A percentile compares a stretch with the other conserved stretches of the same genome.
These are phyloP conservation scores for Eubasilissa regina DNA, from an alignment of 1,140 invertebrate genomes.

Conservation along the genomic window DNA sequence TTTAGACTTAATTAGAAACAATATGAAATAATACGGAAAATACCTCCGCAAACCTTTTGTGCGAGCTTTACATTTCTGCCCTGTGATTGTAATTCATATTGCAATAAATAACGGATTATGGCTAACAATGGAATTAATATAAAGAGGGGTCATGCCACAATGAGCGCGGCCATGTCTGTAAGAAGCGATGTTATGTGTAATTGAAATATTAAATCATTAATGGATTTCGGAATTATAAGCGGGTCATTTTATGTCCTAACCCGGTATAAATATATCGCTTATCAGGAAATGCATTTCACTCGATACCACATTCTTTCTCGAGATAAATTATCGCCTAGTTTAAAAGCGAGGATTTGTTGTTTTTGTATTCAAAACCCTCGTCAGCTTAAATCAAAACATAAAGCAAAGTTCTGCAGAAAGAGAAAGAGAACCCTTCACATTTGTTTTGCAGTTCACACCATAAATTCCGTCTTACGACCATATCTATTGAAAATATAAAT, in stretches of 20 bases:
- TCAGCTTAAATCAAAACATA: background rate
- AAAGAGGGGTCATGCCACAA: constrained; percentile 49
- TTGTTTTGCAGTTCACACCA: background rate
- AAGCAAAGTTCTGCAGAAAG: background rate
- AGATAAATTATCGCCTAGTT: too few species aligned
- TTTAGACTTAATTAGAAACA: constrained; percentile 62
- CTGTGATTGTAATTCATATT: constrained; percentile 61
- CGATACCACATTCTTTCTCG: background rate
- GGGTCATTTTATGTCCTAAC: constrained; percentile 31
- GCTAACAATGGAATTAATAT: constrained; percentile 58
- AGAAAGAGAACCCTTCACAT: background rate
- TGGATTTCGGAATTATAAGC: constrained; percentile 48
- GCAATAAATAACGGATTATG: constrained; percentile 61
- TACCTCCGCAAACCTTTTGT: constrained; percentile 59
- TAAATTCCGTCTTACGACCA: background rate
- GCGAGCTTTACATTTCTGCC: constrained; percentile 57
- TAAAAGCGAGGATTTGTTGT: too few species aligned
- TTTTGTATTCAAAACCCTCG: too few species aligned
- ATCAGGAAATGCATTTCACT: background rate
- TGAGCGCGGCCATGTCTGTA: constrained; percentile 53
- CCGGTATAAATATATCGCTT: constrained; percentile 12
- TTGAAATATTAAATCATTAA: constrained; percentile 61
- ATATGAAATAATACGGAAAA: constrained; percentile 61
- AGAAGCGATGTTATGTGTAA: constrained; percentile 58
- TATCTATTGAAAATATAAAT: constrained; percentile 52